phyloP scores from a whole-genome alignment of 2,797 vertebrate genomes.

The Scolopax rusticola region DNA sequence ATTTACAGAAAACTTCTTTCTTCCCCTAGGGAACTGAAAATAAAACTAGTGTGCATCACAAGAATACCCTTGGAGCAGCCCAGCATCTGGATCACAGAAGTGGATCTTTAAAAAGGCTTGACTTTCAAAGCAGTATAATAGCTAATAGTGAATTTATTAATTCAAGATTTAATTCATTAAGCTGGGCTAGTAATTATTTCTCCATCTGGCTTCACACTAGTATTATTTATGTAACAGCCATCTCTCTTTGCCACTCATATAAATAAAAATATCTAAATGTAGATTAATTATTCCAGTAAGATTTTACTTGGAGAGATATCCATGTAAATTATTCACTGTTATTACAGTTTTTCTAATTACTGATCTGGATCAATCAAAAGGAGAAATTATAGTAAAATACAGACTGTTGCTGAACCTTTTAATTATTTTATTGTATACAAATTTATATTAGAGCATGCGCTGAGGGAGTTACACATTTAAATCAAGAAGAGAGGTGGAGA shows the following conservation, averaged over 20 bases:
- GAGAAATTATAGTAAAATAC: background rate
- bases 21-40: background rate
- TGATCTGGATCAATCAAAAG: background rate
- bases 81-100: background rate
- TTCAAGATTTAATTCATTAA: constrained; percentile 42
- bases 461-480: background rate
- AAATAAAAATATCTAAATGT: background rate
- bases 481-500: background rate
- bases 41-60: background rate
- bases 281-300: background rate
- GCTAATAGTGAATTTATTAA: constrained; percentile 4
- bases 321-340: background rate
- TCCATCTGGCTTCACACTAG: background rate
- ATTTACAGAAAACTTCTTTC: background rate
- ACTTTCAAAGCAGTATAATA: background rate
- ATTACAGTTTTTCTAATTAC: background rate
- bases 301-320: background rate
- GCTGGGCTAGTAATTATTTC: constrained; percentile 24
- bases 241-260: background rate
- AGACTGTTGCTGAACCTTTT: background rate
- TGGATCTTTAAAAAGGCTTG: background rate
- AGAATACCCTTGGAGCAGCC: background rate
- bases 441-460: background rate
- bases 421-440: background rate
- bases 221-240: background rate